A percentile compares a stretch with the other conserved stretches of the same genome.
Conservation (phyloP, 2,797 vertebrate species). For the Mus minutoides region DNA sequence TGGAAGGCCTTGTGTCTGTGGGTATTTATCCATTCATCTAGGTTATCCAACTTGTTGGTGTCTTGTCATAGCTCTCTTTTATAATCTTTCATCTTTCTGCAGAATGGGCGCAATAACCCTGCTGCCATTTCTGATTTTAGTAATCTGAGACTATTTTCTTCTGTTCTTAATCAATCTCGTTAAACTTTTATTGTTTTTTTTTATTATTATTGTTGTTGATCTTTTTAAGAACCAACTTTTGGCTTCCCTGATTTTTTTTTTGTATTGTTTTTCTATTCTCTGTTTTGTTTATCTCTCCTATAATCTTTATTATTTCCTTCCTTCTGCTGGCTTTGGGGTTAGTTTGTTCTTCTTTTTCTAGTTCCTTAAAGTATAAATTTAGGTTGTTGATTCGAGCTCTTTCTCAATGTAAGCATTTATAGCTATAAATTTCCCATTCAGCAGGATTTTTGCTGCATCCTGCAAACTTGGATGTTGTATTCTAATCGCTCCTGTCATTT, state of each 20-base stretch:
- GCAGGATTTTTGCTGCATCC: background rate
- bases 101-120: background rate
- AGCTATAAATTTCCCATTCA: conserved; percentile 15
- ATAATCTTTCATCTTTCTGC: background rate
- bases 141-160: conserved; percentile 18
- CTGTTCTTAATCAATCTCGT: conserved; percentile 4
- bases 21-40: background rate
- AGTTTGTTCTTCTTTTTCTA: conserved; percentile 74
- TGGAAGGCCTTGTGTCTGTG: background rate
- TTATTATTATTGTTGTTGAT: conserved; percentile 11
- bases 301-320: conserved; percentile 70
- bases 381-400: conserved; percentile 60
- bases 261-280: conserved; percentile 73
- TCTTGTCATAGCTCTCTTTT: background rate
- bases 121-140: conserved; percentile 52
- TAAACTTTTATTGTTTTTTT: background rate
- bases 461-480: conserved; percentile 10
- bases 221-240: conserved; percentile 43
- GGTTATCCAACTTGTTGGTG: background rate
- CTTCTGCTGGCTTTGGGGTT: conserved; percentile 59
- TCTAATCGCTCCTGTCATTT: conserved; percentile 12
- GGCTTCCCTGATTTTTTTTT: conserved; percentile 54
- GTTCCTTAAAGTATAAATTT: conserved; percentile 75
- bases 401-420: conserved; percentile 53
- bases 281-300: conserved; percentile 64